Conservation (phyloP, 2,888 invertebrate genomes). For the Philhelius pedissequus region DNA sequence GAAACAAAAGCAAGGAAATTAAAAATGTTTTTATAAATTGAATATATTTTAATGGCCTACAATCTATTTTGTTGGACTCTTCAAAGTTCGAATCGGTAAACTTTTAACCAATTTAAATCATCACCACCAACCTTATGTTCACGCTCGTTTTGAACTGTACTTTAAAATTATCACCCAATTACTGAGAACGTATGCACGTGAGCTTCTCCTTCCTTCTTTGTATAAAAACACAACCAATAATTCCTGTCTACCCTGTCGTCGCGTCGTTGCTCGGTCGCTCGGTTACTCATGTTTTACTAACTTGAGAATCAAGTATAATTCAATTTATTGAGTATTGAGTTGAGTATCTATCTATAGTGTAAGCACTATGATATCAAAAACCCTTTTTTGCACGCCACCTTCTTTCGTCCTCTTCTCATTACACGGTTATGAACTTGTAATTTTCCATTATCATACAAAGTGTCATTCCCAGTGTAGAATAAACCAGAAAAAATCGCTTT, state of each 20-base stretch:
- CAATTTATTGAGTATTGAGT: neutral
- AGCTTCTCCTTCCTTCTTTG: neutral
- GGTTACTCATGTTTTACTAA: neutral
- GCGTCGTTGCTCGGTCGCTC: too few species aligned
- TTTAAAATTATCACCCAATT: neutral
- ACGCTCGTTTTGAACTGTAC: too few species aligned
- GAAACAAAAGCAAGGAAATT: too few species aligned
- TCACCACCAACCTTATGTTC: too few species aligned
- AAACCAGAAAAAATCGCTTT: slow-evolving; percentile 66
- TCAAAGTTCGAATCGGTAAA: too few species aligned
- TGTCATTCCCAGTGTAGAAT: slow-evolving; percentile 53
- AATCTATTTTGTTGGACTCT: too few species aligned
- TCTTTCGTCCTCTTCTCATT: slow-evolving; percentile 23
- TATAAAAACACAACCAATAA: neutral
- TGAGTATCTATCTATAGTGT: neutral
- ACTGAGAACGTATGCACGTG: neutral
- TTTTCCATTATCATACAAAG: slow-evolving; percentile 67
- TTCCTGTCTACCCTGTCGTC: too few species aligned
- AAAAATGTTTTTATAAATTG: too few species aligned
- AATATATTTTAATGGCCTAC: too few species aligned
- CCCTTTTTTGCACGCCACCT: neutral
- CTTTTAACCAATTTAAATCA: too few species aligned
- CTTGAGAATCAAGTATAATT: neutral
- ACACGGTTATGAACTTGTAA: slow-evolving; percentile 67
- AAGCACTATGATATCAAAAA: too few species aligned